Conservation (phyloP, 1,140 invertebrate genomes). For the Drosophila sechellia region DNA sequence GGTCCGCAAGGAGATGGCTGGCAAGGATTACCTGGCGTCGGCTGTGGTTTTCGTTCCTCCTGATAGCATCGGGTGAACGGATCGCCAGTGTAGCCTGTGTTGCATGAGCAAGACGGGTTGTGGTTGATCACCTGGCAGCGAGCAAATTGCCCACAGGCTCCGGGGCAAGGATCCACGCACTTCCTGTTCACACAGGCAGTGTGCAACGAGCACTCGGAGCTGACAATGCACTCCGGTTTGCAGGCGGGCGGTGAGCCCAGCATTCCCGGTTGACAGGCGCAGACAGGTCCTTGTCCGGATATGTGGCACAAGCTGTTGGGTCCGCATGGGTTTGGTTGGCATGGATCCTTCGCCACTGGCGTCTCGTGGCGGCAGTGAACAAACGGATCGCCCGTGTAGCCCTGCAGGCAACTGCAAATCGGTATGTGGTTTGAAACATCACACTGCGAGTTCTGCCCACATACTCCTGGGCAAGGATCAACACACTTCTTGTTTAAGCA, state of each 20-base stretch:
- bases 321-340: slow-evolving; percentile 91
- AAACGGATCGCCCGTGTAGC: slow-evolving; percentile 92
- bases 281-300: slow-evolving; percentile 90
- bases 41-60: slow-evolving; percentile 84
- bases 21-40: slow-evolving; percentile 86
- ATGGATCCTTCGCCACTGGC: slow-evolving; percentile 85
- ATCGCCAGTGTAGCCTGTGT: slow-evolving; percentile 85
- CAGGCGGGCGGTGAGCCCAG: slow-evolving; percentile 89
- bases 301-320: slow-evolving; percentile 91
- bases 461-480: slow-evolving; percentile 91
- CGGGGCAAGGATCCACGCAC: slow-evolving; percentile 90
- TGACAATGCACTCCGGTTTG: slow-evolving; percentile 89
- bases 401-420: slow-evolving; percentile 89
- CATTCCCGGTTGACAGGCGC: slow-evolving; percentile 89
- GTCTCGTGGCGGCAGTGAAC: slow-evolving; percentile 83
- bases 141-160: slow-evolving; percentile 89
- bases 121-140: slow-evolving; percentile 88
- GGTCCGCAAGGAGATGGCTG: slow-evolving; percentile 89
- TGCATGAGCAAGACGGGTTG: slow-evolving; percentile 87
- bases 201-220: slow-evolving; percentile 88
- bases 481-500: slow-evolving; percentile 91
- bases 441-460: slow-evolving; percentile 90
- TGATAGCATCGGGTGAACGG: slow-evolving; percentile 86
- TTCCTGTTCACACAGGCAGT: slow-evolving; percentile 89
- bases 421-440: slow-evolving; percentile 93